Conservation (phyloP, 2,797 vertebrate genomes). For the Gorsachius magnificus region DNA sequence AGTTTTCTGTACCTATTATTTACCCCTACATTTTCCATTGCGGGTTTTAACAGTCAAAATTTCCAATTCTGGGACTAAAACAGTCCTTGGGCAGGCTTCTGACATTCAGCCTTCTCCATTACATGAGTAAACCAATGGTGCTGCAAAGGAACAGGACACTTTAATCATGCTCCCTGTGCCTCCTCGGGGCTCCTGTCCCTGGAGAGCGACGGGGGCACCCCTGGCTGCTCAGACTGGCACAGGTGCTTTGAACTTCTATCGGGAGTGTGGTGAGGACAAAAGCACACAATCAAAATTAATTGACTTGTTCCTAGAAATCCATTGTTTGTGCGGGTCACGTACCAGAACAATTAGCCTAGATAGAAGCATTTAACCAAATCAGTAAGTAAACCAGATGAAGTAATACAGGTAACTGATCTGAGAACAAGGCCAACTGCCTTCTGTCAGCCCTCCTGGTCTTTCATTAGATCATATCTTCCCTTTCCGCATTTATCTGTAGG, state of each 20-base stretch:
- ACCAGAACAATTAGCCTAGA: neutral
- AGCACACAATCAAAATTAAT: neutral
- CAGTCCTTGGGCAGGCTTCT: neutral
- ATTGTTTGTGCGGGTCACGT: neutral
- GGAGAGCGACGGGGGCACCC: rapidly evolving
- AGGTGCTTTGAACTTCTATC: neutral
- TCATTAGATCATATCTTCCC: neutral
- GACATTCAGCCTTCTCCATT: neutral
- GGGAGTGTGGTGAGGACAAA: neutral
- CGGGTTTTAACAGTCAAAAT: neutral
- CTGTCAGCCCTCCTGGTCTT: neutral
- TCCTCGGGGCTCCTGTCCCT: neutral
- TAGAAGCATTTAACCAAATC: neutral
- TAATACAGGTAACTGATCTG: neutral
- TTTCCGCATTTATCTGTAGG: neutral
- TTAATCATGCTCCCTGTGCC: neutral
- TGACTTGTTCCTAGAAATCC: neutral
- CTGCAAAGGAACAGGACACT: neutral
- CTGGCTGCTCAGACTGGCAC: neutral
- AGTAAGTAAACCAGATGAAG: neutral
- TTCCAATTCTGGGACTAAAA: neutral
- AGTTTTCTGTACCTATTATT: neutral
- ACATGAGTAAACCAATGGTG: neutral
- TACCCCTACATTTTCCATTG: neutral
- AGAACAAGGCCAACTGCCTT: neutral